A percentile compares a stretch with the other conserved stretches of the same genome.
Conservation (phyloP, 35 echinoderm and acorn worm genomes). For the Strongylocentrotus purpuratus region DNA sequence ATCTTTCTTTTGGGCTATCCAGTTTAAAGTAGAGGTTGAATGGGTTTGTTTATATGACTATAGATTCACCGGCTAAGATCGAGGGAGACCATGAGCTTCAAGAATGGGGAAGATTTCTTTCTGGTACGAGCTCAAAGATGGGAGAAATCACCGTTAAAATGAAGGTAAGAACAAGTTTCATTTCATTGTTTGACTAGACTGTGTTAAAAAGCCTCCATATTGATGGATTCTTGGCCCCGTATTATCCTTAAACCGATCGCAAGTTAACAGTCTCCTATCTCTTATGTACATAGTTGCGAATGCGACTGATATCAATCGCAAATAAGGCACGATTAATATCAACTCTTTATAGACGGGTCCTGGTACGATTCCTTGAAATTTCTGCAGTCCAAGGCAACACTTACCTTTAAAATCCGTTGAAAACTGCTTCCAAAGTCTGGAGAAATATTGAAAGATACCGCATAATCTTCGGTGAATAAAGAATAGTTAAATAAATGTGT, state of each 20-base stretch:
- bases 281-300: too few species aligned
- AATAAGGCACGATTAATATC: too few species aligned
- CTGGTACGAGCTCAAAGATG: neutral
- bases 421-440: too few species aligned
- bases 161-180: constrained; percentile 5
- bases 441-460: too few species aligned
- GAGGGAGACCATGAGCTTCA: constrained; percentile 68
- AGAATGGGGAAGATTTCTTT: constrained; percentile 55
- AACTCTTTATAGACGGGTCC: neutral
- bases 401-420: neutral
- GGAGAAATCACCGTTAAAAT: constrained; percentile 18
- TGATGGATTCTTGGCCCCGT: neutral
- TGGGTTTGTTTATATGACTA: neutral
- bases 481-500: neutral
- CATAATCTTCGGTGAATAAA: neutral
- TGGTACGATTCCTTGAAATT: neutral
- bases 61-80: constrained; percentile 39
- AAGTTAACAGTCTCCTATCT: too few species aligned
- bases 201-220: neutral
- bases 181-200: neutral
- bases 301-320: too few species aligned
- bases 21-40: neutral
- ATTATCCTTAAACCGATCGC: neutral
- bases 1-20: too few species aligned
- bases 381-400: neutral